Percentiles rank a stretch among this genome's conserved stretches.
phyloP scores from a whole-genome alignment of 1,140 invertebrate genomes.

The Drosophila tristis region DNA sequence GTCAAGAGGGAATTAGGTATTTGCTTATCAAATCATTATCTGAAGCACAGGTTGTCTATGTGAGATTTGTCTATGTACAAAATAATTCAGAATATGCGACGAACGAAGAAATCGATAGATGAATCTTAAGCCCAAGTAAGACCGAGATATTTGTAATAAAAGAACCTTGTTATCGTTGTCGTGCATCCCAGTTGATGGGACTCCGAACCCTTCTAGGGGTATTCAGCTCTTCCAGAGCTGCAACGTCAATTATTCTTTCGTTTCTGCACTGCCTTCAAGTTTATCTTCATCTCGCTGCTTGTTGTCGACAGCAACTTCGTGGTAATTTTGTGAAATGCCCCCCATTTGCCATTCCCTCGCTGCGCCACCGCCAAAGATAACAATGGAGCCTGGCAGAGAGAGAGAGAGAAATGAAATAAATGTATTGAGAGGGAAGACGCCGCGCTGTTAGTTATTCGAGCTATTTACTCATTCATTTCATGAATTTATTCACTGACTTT shows the following conservation, averaged over 20 bases:
- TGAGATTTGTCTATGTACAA: too few relatives aligned
- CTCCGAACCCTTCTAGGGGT: constrained; percentile 9
- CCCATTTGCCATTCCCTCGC: not conserved
- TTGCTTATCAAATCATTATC: too few relatives aligned
- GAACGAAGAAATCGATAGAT: too few relatives aligned
- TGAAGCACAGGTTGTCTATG: too few relatives aligned
- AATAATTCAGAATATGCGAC: too few relatives aligned
- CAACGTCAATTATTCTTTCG: constrained; percentile 20
- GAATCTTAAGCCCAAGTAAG: too few relatives aligned
- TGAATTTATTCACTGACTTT: constrained; percentile 76
- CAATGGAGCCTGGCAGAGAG: constrained; percentile 11
- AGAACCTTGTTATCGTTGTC: not conserved
- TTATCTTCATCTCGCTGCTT: constrained; percentile 31
- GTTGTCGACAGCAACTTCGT: constrained; percentile 37
- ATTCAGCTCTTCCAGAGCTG: constrained; percentile 18
- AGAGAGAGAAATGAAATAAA: not conserved
- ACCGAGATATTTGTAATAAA: too few relatives aligned
- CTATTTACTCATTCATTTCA: constrained; percentile 80
- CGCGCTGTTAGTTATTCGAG: constrained; percentile 72
- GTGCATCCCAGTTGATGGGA: not conserved
- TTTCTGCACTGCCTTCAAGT: constrained; percentile 8
- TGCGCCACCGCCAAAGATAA: constrained; percentile 1
- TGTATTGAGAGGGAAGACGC: constrained; percentile 49
- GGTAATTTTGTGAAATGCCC: constrained; percentile 41
- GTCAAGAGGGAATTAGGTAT: too few relatives aligned